These are phyloP conservation scores for Chloroceryle amazona DNA, from an alignment of 2,797 vertebrate genomes.

Conservation along the genomic window DNA sequence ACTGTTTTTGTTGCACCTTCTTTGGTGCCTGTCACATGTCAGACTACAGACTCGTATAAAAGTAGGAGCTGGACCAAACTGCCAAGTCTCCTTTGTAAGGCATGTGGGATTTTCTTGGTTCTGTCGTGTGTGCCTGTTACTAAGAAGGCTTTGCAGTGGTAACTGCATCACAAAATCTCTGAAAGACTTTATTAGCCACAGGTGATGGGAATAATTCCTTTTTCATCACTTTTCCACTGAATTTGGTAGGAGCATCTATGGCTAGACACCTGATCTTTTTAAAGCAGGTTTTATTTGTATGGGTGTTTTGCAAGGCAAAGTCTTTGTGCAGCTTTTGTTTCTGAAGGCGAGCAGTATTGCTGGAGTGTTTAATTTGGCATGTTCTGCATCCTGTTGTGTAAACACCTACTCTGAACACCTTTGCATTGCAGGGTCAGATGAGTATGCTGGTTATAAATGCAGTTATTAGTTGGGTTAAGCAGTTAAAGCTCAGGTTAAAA, in stretches of 20 bases:
- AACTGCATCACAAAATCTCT: neutral
- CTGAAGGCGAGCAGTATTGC: neutral
- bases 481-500: neutral
- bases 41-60: neutral
- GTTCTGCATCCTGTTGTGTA: neutral
- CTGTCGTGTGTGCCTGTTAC: neutral
- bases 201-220: neutral
- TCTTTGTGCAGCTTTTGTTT: neutral
- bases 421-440: neutral
- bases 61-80: neutral
- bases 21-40: neutral
- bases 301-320: neutral
- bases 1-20: neutral
- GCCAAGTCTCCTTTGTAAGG: neutral
- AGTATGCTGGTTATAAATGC: neutral
- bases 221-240: neutral
- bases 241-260: neutral
- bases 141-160: neutral
- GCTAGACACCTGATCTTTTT: neutral
- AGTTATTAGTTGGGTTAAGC: neutral
- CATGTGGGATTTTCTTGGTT: neutral
- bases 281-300: neutral
- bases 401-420: neutral
- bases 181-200: neutral
- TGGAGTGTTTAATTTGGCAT: neutral